Evolutionary conservation across 2,888 invertebrate species (phyloP).

Genomic region (Netelia inedita): DNA sequence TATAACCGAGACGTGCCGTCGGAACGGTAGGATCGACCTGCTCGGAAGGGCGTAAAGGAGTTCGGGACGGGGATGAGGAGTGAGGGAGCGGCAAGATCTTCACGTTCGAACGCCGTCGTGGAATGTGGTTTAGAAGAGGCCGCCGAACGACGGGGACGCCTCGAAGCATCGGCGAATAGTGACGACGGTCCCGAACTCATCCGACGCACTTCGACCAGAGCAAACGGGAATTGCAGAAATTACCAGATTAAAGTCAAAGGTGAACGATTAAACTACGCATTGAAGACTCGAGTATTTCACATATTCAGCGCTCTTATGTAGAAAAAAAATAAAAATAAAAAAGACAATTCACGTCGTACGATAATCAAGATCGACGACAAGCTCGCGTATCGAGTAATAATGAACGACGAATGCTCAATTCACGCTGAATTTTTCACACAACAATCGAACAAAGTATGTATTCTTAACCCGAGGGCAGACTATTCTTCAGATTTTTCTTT

Average conservation of each 20-base stretch:
- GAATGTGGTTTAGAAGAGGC: constrained; percentile 70
- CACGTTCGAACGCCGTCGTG: constrained; percentile 68
- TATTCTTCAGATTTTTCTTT: too few species aligned
- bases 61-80: constrained; percentile 39
- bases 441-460: too few species aligned
- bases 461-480: too few species aligned
- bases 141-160: constrained; percentile 44
- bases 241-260: background rate
- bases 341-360: background rate
- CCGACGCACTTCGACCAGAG: constrained; percentile 32
- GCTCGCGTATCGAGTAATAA: background rate
- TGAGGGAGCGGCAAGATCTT: constrained; percentile 59
- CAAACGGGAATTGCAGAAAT: constrained; percentile 25
- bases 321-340: background rate
- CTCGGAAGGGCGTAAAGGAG: constrained; percentile 42
- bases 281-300: too few species aligned
- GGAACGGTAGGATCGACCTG: constrained; percentile 8
- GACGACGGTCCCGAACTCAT: background rate
- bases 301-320: too few species aligned
- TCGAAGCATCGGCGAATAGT: constrained; percentile 31
- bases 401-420: background rate
- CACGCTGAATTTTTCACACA: background rate
- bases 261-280: too few species aligned
- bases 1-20: background rate
- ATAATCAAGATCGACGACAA: background rate